A percentile compares a stretch with the other conserved stretches of the same genome.
Conservation (phyloP, 2,888 invertebrate species). For the Eupithecia pulchellata region DNA sequence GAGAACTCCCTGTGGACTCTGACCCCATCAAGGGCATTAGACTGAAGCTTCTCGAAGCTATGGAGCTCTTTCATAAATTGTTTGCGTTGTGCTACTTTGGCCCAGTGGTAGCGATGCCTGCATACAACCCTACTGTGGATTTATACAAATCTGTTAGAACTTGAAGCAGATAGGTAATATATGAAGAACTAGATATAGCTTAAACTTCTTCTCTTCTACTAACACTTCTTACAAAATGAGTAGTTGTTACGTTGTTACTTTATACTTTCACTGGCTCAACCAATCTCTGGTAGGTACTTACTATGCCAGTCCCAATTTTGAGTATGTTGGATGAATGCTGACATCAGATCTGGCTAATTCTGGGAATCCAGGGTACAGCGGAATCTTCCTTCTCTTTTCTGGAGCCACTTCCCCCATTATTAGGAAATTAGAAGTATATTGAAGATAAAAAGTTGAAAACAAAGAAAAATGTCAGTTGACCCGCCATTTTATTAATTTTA, state of each 20-base stretch:
- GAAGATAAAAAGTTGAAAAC: background rate
- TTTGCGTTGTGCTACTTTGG: conserved; percentile 79
- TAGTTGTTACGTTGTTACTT: too few species aligned
- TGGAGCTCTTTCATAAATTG: conserved; percentile 87
- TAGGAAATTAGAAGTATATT: background rate
- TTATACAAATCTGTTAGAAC: background rate
- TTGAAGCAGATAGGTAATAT: background rate
- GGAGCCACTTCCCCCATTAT: conserved; percentile 45
- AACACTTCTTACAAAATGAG: background rate
- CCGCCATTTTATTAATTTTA: background rate
- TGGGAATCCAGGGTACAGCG: conserved; percentile 78
- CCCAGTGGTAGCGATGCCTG: conserved; percentile 85
- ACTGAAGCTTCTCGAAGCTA: conserved; percentile 86
- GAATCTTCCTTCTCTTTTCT: conserved; percentile 58
- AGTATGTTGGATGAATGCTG: conserved; percentile 87
- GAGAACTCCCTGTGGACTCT: conserved; percentile 88
- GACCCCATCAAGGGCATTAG: conserved; percentile 87
- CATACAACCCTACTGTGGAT: conserved; percentile 86
- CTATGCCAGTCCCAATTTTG: conserved; percentile 86
- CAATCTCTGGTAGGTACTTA: conserved; percentile 76
- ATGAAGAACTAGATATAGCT: too few species aligned
- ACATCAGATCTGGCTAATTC: conserved; percentile 86
- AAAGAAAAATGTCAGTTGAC: background rate
- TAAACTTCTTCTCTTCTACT: too few species aligned
- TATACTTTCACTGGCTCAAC: background rate